A percentile compares a stretch with the other conserved stretches of the same genome.
Evolutionary conservation across 1,140 invertebrate genomes (phyloP).

Genomic region (Zaprionus africanus): DNA sequence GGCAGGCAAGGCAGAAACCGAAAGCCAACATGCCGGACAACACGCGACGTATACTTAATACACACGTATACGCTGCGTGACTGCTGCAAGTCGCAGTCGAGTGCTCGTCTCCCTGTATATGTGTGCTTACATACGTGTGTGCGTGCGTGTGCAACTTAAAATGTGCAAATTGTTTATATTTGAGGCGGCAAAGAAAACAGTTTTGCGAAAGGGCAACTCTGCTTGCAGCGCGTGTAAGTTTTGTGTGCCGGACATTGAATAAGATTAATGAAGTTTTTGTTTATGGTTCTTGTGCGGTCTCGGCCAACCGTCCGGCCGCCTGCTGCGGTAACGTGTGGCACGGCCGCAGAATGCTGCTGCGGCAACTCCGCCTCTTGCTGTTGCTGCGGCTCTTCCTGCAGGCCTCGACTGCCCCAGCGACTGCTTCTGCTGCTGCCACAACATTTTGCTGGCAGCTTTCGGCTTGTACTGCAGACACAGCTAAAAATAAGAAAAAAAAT

Average conservation of each 20-base stretch:
- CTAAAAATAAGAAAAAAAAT: conserved; percentile 40
- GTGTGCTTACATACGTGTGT: conserved; percentile 1
- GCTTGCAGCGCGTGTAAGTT: conserved; percentile 52
- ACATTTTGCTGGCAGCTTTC: conserved; percentile 53
- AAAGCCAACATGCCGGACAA: conserved; percentile 60
- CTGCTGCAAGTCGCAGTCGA: conserved; percentile 50
- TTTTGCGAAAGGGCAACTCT: conserved; percentile 17
- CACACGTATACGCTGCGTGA: conserved; percentile 73
- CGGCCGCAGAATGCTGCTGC: conserved; percentile 46
- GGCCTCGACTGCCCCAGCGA: neutral
- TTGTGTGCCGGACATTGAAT: conserved; percentile 77
- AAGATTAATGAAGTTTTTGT: conserved; percentile 79
- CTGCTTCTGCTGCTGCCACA: conserved; percentile 29
- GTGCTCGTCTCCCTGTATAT: neutral
- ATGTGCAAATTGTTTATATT: conserved; percentile 81
- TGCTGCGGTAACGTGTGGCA: conserved; percentile 58
- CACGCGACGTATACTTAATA: conserved; percentile 75
- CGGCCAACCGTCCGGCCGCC: conserved; percentile 45
- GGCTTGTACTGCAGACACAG: conserved; percentile 34
- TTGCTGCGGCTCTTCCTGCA: neutral
- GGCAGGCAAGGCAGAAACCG: neutral
- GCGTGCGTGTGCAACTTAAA: conserved; percentile 57
- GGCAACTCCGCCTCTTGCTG: conserved; percentile 2
- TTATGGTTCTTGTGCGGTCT: conserved; percentile 59
- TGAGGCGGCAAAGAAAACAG: conserved; percentile 41